Conservation (phyloP, 2,888 invertebrate genomes). For the Trachelus tabidus region DNA sequence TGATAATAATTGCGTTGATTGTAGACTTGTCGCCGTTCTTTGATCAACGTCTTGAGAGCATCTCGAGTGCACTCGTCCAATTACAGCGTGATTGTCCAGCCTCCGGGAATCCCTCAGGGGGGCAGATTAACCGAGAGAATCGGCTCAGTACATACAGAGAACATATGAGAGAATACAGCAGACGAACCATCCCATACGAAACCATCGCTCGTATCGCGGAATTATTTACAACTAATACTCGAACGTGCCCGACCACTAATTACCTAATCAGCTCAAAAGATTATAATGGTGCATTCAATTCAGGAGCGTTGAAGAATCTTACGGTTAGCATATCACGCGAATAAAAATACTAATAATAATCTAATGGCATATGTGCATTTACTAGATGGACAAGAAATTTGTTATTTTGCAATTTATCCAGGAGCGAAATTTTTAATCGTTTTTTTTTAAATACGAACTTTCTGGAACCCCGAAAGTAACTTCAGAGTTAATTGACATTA, state of each 20-base stretch:
- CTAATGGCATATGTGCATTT: background rate
- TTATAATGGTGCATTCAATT: constrained; percentile 26
- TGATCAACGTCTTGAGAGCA: constrained; percentile 32
- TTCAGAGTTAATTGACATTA: background rate
- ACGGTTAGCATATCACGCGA: background rate
- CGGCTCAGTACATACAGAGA: constrained; percentile 24
- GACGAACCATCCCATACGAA: background rate
- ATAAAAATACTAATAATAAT: background rate
- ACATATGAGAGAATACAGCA: background rate
- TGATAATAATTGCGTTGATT: constrained; percentile 39
- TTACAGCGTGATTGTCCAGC: constrained; percentile 57
- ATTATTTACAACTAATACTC: constrained; percentile 43
- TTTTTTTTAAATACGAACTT: background rate
- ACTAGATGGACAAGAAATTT: background rate
- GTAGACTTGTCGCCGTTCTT: constrained; percentile 30
- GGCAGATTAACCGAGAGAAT: constrained; percentile 47
- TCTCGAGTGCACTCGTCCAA: constrained; percentile 56
- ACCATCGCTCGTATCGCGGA: constrained; percentile 19
- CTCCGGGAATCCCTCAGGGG: constrained; percentile 45
- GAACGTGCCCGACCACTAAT: constrained; percentile 34
- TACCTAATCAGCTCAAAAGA: constrained; percentile 49
- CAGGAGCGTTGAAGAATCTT: background rate
- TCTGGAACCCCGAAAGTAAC: background rate
- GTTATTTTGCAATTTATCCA: background rate
- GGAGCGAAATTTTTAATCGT: background rate